Evolutionary conservation across 2,888 invertebrate genomes (phyloP).

Genomic region (Listrodromus nycthemerus): DNA sequence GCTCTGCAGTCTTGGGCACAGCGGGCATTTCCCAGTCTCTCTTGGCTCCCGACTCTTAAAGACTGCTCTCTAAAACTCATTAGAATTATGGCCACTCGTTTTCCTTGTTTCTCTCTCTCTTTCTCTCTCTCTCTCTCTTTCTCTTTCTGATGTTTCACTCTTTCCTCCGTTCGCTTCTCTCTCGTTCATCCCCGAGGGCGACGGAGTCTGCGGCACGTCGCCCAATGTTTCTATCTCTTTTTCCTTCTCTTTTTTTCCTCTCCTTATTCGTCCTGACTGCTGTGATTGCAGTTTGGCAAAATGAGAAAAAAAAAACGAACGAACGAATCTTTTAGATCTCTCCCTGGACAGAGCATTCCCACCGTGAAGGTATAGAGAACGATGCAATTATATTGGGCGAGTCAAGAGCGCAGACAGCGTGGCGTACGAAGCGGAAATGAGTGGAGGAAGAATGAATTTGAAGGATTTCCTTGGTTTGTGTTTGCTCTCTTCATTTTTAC

Average conservation of each 20-base stretch:
- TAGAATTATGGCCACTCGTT: constrained; percentile 60
- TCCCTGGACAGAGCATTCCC: constrained; percentile 6
- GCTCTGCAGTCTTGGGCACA: constrained; percentile 31
- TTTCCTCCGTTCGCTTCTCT: not conserved
- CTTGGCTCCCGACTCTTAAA: constrained; percentile 52
- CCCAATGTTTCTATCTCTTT: constrained; percentile 26
- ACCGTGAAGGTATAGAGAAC: constrained; percentile 38
- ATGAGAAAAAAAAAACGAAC: not conserved
- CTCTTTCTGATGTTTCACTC: constrained; percentile 46
- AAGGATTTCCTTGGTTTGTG: too few relatives aligned
- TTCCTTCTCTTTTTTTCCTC: constrained; percentile 10
- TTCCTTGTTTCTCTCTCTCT: constrained; percentile 49
- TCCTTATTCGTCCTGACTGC: not conserved
- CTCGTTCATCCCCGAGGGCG: constrained; percentile 2
- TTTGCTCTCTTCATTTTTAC: too few relatives aligned
- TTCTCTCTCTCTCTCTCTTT: constrained; percentile 27
- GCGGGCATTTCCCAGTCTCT: constrained; percentile 36
- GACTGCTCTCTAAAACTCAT: constrained; percentile 64
- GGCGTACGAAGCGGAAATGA: not conserved
- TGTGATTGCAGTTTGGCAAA: constrained; percentile 52
- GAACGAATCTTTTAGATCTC: constrained; percentile 19
- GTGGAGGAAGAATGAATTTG: not conserved
- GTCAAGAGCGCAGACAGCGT: constrained; percentile 21
- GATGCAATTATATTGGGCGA: constrained; percentile 46
- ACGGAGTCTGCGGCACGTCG: not conserved